These are phyloP conservation scores for Agrotis clavis DNA, from an alignment of 2,888 invertebrate species.

Conservation along the genomic window DNA sequence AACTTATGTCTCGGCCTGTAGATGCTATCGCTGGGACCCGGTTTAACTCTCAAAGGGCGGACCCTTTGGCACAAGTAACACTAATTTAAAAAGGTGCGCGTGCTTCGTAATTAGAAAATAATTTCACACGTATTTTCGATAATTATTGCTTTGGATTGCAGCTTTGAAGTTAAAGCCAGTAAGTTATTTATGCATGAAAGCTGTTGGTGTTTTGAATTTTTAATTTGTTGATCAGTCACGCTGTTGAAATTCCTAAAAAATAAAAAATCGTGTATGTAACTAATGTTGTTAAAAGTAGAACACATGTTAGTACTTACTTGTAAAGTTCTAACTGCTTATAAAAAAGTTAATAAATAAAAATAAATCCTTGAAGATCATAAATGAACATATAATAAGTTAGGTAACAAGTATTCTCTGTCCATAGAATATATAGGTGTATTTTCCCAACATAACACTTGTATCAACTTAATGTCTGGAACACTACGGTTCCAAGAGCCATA, in stretches of 20 bases:
- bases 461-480: not conserved
- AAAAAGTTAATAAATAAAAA: not conserved
- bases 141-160: slow-evolving; percentile 27
- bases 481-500: not conserved
- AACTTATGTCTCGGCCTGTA: slow-evolving; percentile 42
- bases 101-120: slow-evolving; percentile 55
- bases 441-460: not conserved
- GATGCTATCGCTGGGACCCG: slow-evolving; percentile 63
- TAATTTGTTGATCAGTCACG: not conserved
- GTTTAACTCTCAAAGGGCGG: slow-evolving; percentile 40
- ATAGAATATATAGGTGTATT: not conserved
- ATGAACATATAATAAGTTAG: too few relatives aligned
- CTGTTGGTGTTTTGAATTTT: slow-evolving; percentile 2
- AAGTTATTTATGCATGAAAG: slow-evolving; percentile 4
- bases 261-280: too few relatives aligned
- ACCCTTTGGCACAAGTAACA: slow-evolving; percentile 53
- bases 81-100: slow-evolving; percentile 60
- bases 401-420: not conserved
- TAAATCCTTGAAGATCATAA: not conserved
- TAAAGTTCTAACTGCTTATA: too few relatives aligned
- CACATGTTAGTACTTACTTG: not conserved
- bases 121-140: slow-evolving; percentile 61
- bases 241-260: not conserved
- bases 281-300: not conserved
- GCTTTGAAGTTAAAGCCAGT: slow-evolving; percentile 6